Base-by-base conservation (phyloP, 2,888 invertebrate species). In the Cinara cedri region DNA sequence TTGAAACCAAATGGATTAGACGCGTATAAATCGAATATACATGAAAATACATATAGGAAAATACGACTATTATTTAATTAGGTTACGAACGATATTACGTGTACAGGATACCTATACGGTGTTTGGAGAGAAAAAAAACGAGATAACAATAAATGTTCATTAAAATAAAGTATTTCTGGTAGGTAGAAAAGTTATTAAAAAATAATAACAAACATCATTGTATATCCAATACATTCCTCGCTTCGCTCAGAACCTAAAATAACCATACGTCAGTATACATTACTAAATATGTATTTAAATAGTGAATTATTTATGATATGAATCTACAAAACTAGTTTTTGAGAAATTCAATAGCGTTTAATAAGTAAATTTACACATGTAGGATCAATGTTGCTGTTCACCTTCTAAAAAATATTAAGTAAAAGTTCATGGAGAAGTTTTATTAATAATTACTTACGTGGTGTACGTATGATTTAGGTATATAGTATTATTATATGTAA, bases 271-370 rank as follows among this genome's bases (percentile, higher is more conserved):
- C 54, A 55, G 26, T 26, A 19, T 9, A 54, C 34, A 26, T 34
- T 14, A 54, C 19, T 54, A 54, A 54, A n/a, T n/a, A n/a, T n/a
- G n/a, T n/a, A n/a, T n/a, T n/a, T n/a, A n/a, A 55, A 19, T 14
- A 55, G 54, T 70, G 70, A 70, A 70, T 70, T 70, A 70, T 55
- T n/a, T n/a, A n/a, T 70, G 70, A 70, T 70, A 70, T 42, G 57
- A 57, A 57, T 72, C 57, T 57, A 57, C 46, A 57, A 72, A 57
- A 72, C 71, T 46, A 72, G 71, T 72, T 72, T 55, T 72, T 16
- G 8, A 71, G 24, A 57, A 72, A 57, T 57, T 44, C 44, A 24
- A 46, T 24, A 57, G 57, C 24, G 42, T 70, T 70, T 70, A 42
- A 70, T 54, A 70, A 42, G 71, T 72, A 72, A 44, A 72, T 57